Evolutionary conservation across 2,113 vertebrate species (phyloP), one percentile per base, ranked within the genome.

Genomic region (Peromyscus polionotus): DNA sequence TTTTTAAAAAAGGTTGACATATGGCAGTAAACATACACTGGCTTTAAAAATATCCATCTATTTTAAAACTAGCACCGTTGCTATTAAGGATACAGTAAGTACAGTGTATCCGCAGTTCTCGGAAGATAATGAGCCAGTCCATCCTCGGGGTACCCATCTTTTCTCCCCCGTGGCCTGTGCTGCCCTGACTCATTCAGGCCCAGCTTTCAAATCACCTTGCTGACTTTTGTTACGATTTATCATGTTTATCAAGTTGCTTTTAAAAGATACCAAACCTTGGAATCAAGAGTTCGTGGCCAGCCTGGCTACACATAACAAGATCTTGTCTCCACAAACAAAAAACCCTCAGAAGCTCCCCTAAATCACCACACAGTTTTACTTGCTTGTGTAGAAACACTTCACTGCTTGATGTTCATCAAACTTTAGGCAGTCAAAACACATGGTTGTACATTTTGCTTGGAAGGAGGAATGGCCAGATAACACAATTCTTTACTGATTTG

Each of bases 31-130:
- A 85, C 0, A 19, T 95, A 89, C 36, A 67, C 70, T 96, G 96
- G 51, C 87, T 98, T 95, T 96, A 90, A 97, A 97, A 98, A 94
- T 89, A 95, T 42, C 75, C 87, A 2, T 88, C 91, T 97, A 77
- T 97, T 96, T 91, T 72, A 97, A 89, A 96, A 26, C 68, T 45
- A 91, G 26, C 48, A 22, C 67, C 28, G 80, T 89, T 96, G 57
- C 92, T 94, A 72, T 57, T 89, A 54, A 94, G 39, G 11, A 79
- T 93, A 54, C 36, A 39, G 57, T 81, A 77, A 70, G 51, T 84
- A 70, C 0, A 16, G 10, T 75, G 70, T 77, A 17, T 9, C n/a
- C 22, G 45, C 57, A 45, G 80, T 19, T 36, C 51, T 33, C 59
- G 1, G 7, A 68, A 61, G 73, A 11, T 33, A 4, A 10, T 48